A percentile compares a stretch with the other conserved stretches of the same genome.
Evolutionary conservation across 2,888 invertebrate genomes (phyloP).

Genomic region (Napeogenes sylphis): DNA sequence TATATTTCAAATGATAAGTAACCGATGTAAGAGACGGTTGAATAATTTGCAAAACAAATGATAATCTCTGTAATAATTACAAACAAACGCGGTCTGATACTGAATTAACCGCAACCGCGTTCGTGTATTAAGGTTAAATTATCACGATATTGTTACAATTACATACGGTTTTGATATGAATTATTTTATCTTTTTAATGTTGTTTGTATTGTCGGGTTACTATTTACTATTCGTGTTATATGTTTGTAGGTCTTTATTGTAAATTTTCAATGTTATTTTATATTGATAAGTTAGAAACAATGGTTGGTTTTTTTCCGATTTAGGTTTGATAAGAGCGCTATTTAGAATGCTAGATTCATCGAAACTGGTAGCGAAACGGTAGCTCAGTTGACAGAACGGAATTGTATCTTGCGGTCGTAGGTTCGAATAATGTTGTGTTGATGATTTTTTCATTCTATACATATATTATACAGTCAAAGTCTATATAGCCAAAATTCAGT

Average conservation of each 20-base stretch:
- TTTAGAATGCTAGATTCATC: background rate
- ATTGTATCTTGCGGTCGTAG: no score
- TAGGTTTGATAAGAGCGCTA: no score
- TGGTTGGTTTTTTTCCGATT: no score
- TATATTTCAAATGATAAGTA: background rate
- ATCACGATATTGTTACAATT: slow-evolving; percentile 12
- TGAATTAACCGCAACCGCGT: slow-evolving; percentile 30
- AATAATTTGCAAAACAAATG: slow-evolving; percentile 2
- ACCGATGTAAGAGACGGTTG: background rate
- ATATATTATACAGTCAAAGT: no score
- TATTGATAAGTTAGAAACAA: no score
- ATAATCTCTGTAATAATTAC: slow-evolving; percentile 18
- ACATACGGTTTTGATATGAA: background rate
- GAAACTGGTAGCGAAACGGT: background rate
- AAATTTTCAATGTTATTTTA: no score
- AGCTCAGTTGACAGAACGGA: no score
- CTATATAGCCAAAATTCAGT: no score
- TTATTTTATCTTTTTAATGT: background rate
- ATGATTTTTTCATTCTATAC: no score
- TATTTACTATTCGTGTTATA: background rate
- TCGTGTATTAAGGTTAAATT: slow-evolving; percentile 19
- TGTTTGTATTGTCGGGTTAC: background rate
- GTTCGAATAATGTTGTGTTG: no score
- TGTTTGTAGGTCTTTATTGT: no score
- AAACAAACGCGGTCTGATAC: slow-evolving; percentile 17